Base-by-base conservation (phyloP, 2,113 vertebrate genomes). In the Verasper variegatus region DNA sequence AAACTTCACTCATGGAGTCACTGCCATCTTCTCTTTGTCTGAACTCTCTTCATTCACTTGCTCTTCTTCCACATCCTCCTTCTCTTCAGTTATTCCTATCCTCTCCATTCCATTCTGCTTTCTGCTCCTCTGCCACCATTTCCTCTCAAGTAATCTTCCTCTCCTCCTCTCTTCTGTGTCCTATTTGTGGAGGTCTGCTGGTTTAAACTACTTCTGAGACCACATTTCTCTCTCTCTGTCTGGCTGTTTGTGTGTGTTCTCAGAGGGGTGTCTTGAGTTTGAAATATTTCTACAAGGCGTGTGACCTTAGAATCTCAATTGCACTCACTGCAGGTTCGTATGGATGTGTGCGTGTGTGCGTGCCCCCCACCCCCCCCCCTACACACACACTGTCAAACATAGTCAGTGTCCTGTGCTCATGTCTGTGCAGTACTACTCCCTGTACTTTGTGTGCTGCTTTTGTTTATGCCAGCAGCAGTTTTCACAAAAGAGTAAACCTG, bases 381-480 rank as follows among this genome's bases (percentile, higher is more conserved):
- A n/a, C 58, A 63, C 35, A 69, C 37, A 63, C 62, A 60, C 54
- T 82, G 76, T 89, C 84, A 87, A 80, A 87, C 74, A 80, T 55
- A 84, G 54, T 90, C 79, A 84, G 71, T 71, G 71, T 90, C 81
- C 69, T 61, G 69, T 82, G 82, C 86, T 78, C 56, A 79, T 80
- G 85, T 40, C 27, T 78, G 82, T 76, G 65, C 68, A 70, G 85
- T 78, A 83, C 68, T 80, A 68, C 76, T 66, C 69, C 18, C 6
- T 77, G 68, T 58, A 82, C 84, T 81, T 63, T 61, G 45, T 88
- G 75, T 78, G 64, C 71, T 73, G 74, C 40, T 77, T 81, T 84
- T 92, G 89, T 92, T 92, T 86, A 88, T 86, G 89, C 89, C 87
- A 89, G 76, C 78, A 86, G 89, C 89, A 69, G 59, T 89, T 85